Evolutionary conservation across 1,140 invertebrate genomes (phyloP).

Genomic region (Centruroides sculpturatus): DNA sequence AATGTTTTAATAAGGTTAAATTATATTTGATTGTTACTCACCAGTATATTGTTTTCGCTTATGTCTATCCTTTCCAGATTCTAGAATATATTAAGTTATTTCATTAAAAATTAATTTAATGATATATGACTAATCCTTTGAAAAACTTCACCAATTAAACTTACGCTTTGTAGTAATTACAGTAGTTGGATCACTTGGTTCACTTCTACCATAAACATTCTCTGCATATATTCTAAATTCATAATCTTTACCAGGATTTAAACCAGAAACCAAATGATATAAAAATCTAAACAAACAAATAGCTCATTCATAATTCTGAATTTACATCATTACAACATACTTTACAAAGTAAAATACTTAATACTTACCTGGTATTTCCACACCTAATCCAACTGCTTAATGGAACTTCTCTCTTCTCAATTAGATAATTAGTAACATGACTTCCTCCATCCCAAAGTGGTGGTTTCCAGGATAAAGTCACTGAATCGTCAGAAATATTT

Average conservation of each 20-base stretch:
- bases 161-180: conserved; percentile 30
- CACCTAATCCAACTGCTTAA: conserved; percentile 90
- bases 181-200: conserved; percentile 58
- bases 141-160: conserved; percentile 35
- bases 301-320: not conserved
- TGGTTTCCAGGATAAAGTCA: conserved; percentile 80
- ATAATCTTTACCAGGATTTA: conserved; percentile 83
- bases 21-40: not conserved
- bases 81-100: not conserved
- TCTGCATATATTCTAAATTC: conserved; percentile 92
- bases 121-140: too few species aligned
- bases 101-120: too few species aligned
- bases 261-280: conserved; percentile 70
- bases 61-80: not conserved
- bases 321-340: not conserved
- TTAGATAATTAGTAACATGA: conserved; percentile 83
- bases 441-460: conserved; percentile 89
- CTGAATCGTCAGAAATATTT: conserved; percentile 69
- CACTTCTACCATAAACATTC: conserved; percentile 90
- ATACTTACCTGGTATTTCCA: conserved; percentile 56
- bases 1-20: too few species aligned
- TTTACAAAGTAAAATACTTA: conserved; percentile 1
- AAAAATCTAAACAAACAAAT: conserved; percentile 45
- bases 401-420: conserved; percentile 85
- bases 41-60: not conserved